These are phyloP conservation scores for Cosmopolites sordidus DNA, from an alignment of 2,888 invertebrate genomes.

Conservation along the genomic window DNA sequence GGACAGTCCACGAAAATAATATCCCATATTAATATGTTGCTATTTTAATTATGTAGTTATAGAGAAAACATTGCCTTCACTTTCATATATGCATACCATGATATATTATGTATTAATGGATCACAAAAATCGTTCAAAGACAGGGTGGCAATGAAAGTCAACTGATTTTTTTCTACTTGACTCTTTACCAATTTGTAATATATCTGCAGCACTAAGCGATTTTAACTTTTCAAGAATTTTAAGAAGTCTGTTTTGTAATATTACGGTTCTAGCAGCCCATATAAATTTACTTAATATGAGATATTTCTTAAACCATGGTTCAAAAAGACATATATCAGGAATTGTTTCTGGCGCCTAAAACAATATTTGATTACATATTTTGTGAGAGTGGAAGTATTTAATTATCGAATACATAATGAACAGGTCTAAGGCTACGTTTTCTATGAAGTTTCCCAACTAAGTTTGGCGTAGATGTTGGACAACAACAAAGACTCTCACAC, in stretches of 20 bases:
- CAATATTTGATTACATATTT: not conserved
- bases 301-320: slow-evolving; percentile 41
- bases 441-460: slow-evolving; percentile 29
- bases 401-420: slow-evolving; percentile 28
- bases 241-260: slow-evolving; percentile 37
- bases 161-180: slow-evolving; percentile 8
- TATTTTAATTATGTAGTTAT: too few relatives aligned
- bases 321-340: slow-evolving; percentile 30
- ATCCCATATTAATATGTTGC: too few relatives aligned
- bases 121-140: slow-evolving; percentile 21
- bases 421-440: slow-evolving; percentile 32
- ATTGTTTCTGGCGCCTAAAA: slow-evolving; percentile 25
- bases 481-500: slow-evolving; percentile 13
- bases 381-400: not conserved
- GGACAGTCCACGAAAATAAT: too few relatives aligned
- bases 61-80: too few relatives aligned
- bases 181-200: slow-evolving; percentile 26
- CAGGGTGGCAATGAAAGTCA: slow-evolving; percentile 22
- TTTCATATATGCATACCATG: too few relatives aligned
- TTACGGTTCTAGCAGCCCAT: slow-evolving; percentile 34
- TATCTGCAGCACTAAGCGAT: slow-evolving; percentile 22
- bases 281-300: slow-evolving; percentile 40
- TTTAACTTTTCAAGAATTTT: slow-evolving; percentile 37
- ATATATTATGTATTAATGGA: too few relatives aligned
- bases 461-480: slow-evolving; percentile 13